Evolutionary conservation across 2,888 invertebrate species (phyloP), one percentile per base, ranked within the genome.

Genomic region (Drosophila niveifrons): DNA sequence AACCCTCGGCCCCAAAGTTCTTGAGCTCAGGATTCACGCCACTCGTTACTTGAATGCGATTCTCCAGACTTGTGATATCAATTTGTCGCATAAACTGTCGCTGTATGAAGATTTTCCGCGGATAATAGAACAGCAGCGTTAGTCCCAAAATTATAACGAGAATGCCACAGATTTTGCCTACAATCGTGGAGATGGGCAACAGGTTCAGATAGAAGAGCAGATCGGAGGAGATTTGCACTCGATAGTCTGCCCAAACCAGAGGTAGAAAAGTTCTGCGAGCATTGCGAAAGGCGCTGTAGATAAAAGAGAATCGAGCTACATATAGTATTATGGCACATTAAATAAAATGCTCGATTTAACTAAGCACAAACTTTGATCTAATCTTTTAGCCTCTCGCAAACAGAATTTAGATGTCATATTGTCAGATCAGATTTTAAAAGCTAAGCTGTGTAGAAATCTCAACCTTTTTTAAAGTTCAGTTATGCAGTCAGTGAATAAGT

Each of bases 241-340:
- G 50, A 52, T 87, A 90, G 23, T 91, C 91, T n/a, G 75, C 87
- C 90, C 90, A 91, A 2, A 89, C 63, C 1, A 88, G 78, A 0
- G 90, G 91, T 34, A 90, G 80, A 50, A 88, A 81, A 3, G 77
- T 76, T 2, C 74, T 79, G 7, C 80, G 84, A 2, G 75, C 61
- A 9, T 75, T 81, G 2, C 80, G 82, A 44, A 82, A 90, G 7
- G 82, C 48, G 3, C 91, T 91, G 48, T 0, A 71, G 67, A 31
- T 10, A 0, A 8, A 10, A 29, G 2, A 3, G 6, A 13, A n/a
- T 44, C n/a, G 9, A 10, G 31, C 23, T 23, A 1, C 6, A 23
- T 23, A 1, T 23, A 23, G 23, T 23, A 23, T 4, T 23, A 23
- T 6, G 6, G 4, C 23, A 23, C 6, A 23, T 23, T 23, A 23